A percentile compares a stretch with the other conserved stretches of the same genome.
phyloP scores from a whole-genome alignment of 37 sponge, comb jelly and placozoan genomes.

The Chondrosia reniformis region DNA sequence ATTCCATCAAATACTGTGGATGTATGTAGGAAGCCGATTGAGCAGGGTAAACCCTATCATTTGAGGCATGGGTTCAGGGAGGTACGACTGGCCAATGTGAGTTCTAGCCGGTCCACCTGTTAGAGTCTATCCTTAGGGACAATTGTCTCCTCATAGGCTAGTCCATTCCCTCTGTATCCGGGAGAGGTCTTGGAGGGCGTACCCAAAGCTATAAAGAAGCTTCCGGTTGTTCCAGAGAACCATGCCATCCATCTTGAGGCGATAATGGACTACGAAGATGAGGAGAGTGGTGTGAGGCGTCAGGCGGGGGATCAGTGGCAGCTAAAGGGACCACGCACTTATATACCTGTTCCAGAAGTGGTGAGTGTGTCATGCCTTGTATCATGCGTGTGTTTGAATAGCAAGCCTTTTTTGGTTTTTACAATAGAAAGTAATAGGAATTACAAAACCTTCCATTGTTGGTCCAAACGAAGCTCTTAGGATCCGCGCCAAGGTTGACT shows the following conservation, averaged over 20 bases:
- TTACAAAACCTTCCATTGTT: constrained; percentile 54
- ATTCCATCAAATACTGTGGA: too few species aligned
- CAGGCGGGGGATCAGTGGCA: constrained; percentile 83
- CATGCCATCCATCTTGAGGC: constrained; percentile 82
- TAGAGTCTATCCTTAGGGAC: too few species aligned
- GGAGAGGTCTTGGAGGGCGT: constrained; percentile 72
- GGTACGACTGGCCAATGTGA: constrained; percentile 68
- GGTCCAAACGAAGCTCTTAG: constrained; percentile 66
- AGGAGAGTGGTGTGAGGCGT: constrained; percentile 41
- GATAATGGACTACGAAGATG: constrained; percentile 46
- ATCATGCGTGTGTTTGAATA: background rate
- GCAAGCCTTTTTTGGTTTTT: background rate
- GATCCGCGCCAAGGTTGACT: constrained; percentile 63
- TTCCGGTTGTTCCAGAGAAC: constrained; percentile 68
- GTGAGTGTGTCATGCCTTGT: constrained; percentile 14
- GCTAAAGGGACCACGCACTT: constrained; percentile 78
- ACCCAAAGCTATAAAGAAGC: constrained; percentile 48
- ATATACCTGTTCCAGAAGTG: constrained; percentile 75
- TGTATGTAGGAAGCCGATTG: constrained; percentile 42
- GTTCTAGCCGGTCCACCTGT: background rate
- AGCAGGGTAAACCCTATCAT: constrained; percentile 65
- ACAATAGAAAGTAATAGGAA: constrained; percentile 47
- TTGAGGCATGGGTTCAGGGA: constrained; percentile 72
- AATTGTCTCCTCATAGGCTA: constrained; percentile 31
- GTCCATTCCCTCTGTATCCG: constrained; percentile 83